Evolutionary conservation across 30 jellyfish, hydroid and myxozoan species (phyloP), one percentile per base, ranked within the genome.

Genomic region (Hydractinia echinata): DNA sequence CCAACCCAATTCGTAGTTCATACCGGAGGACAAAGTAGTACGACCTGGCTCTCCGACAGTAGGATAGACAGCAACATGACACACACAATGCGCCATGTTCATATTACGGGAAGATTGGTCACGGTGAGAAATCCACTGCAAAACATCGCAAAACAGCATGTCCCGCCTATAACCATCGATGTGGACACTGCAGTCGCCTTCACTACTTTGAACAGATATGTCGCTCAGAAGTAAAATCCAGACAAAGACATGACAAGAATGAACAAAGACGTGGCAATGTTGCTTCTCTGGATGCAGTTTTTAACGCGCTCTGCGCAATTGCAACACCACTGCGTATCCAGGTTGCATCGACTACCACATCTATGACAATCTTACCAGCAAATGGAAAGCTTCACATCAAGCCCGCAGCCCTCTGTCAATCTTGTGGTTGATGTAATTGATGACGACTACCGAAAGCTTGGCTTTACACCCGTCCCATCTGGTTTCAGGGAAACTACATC

Each of bases 361-460:
- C 19, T 19, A 67, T 20, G 77, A 67, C 19, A 13, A 13, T 8
- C 19, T 44, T 8, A 67, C 77, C 77, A 67, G 19, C 77, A 67
- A 13, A 13, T 73, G 82, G 82, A 52, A 21, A 44, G 49, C 15
- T 10, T 9, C 14, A 8, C 74, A 21, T 73, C 82, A 13, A 73
- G 49, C 19, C 18, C 82, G 77, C 82, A 73, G 76, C 82, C 82
- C 15, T 73, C 49, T 21, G 13, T 73, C 49, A 11, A 76, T 19
- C 20, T 73, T 76, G 8, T 76, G 9, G 20, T 52, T 15, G 14
- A 44, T 9, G 21, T 73, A 8, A 21, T 13, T 21, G 18, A 44
- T 8, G 82, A 73, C 19, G 82, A 73, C 76, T 73, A 52, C 82
- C 74, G 8, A 11, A 13, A 44, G 15, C 77, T 73, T 44, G 82